Conservation (phyloP, 2,888 invertebrate species). For the Xestia c-nigrum region DNA sequence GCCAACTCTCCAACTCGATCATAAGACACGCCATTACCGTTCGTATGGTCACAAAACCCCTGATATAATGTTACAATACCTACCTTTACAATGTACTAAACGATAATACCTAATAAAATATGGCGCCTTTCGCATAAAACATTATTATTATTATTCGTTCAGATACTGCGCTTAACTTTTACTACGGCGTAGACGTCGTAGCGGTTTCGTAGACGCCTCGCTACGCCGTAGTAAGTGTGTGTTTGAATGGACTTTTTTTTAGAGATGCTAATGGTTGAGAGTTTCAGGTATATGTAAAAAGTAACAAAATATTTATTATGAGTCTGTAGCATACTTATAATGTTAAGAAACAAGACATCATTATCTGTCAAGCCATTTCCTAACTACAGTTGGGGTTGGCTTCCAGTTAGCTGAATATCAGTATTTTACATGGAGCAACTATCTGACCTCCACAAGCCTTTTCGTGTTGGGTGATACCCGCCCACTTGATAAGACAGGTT, state of each 20-base stretch:
- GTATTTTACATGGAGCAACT: no score
- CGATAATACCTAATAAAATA: conserved; percentile 48
- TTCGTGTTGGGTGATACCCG: no score
- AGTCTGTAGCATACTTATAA: not conserved
- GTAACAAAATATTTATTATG: not conserved
- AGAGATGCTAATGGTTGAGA: not conserved
- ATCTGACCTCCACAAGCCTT: no score
- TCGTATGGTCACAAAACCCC: conserved; percentile 33
- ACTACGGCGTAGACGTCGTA: conserved; percentile 53
- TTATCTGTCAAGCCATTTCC: no score
- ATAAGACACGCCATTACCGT: conserved; percentile 24
- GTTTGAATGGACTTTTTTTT: not conserved
- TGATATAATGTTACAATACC: conserved; percentile 34
- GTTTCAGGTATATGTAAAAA: not conserved
- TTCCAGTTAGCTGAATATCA: no score
- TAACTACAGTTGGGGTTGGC: no score
- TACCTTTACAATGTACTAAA: conserved; percentile 45
- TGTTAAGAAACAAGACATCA: not conserved
- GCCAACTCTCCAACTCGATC: conserved; percentile 6
- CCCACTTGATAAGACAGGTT: no score
- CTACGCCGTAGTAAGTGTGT: conserved; percentile 57
- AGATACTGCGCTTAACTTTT: conserved; percentile 24
- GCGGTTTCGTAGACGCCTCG: conserved; percentile 39
- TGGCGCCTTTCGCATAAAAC: conserved; percentile 33
- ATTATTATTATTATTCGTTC: conserved; percentile 39